Evolutionary conservation across 2,113 vertebrate genomes (phyloP).

Genomic region (Pelvicachromis taeniatus): DNA sequence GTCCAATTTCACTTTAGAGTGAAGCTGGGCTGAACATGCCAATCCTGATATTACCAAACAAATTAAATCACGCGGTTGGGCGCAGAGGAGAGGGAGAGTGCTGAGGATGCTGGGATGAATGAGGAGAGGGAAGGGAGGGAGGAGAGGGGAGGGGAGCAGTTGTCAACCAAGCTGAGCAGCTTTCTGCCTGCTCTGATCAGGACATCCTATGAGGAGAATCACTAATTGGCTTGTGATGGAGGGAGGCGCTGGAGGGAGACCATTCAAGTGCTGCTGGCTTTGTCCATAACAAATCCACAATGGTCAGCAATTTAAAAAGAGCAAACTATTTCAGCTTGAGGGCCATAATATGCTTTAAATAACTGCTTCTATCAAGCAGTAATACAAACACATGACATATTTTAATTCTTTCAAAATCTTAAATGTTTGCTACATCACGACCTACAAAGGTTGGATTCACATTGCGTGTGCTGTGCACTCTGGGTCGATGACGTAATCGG

Average conservation of each 20-base stretch:
- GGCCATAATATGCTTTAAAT: background rate
- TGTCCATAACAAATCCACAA: slow-evolving; percentile 18
- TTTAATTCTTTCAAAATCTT: background rate
- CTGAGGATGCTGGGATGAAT: slow-evolving; percentile 42
- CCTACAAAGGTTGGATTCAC: background rate
- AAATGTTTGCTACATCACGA: background rate
- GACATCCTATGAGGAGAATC: slow-evolving; percentile 53
- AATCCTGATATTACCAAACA: slow-evolving; percentile 81
- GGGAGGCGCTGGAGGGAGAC: slow-evolving; percentile 1
- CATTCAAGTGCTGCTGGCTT: slow-evolving; percentile 4
- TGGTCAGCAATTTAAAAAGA: slow-evolving; percentile 19
- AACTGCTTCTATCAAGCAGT: background rate
- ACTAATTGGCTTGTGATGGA: slow-evolving; percentile 65
- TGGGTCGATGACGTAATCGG: background rate
- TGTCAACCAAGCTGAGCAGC: slow-evolving; percentile 32
- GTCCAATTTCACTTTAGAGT: slow-evolving; percentile 81
- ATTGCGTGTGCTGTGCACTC: background rate
- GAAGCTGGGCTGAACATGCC: slow-evolving; percentile 77
- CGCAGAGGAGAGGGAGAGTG: slow-evolving; percentile 46
- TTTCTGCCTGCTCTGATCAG: slow-evolving; percentile 53
- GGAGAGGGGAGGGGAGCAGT: background rate
- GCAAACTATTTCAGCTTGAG: background rate
- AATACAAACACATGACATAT: background rate
- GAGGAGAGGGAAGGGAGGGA: background rate
- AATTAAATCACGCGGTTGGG: slow-evolving; percentile 75